Evolutionary conservation across 2,113 vertebrate species (phyloP).

Genomic region (Copsychus sechellarum): DNA sequence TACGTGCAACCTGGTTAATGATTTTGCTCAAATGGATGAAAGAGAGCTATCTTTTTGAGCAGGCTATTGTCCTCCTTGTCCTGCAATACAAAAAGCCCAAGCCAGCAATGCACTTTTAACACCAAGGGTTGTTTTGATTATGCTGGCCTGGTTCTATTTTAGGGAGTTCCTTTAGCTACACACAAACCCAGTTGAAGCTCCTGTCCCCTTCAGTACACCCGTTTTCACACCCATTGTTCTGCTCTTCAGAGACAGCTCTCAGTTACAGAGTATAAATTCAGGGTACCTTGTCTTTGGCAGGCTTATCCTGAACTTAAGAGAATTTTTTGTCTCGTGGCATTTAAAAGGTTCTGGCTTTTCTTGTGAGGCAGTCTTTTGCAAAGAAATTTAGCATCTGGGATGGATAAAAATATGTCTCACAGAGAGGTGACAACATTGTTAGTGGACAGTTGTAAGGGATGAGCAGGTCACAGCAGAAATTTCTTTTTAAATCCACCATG

Average conservation of each 20-base stretch:
- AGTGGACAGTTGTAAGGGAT: background rate
- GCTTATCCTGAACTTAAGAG: background rate
- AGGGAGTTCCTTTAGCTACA: background rate
- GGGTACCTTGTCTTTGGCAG: background rate
- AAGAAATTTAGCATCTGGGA: background rate
- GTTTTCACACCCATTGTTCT: background rate
- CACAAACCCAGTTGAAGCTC: background rate
- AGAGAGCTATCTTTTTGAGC: background rate
- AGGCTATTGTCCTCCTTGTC: background rate
- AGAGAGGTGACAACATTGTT: background rate
- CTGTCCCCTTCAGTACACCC: fast-evolving
- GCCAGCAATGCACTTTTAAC: background rate
- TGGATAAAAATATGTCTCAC: background rate
- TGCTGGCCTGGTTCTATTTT: background rate
- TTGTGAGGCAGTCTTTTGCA: background rate
- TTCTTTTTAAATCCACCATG: background rate
- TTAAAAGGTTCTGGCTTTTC: background rate
- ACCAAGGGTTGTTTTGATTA: background rate
- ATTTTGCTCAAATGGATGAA: background rate
- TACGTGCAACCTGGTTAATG: background rate
- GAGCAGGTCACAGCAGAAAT: background rate
- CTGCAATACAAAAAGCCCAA: background rate
- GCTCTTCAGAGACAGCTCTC: background rate
- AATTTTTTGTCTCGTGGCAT: background rate
- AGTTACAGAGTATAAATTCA: background rate